Base-by-base conservation (phyloP, 2,888 invertebrate species). In the Drosophila kokeensis region DNA sequence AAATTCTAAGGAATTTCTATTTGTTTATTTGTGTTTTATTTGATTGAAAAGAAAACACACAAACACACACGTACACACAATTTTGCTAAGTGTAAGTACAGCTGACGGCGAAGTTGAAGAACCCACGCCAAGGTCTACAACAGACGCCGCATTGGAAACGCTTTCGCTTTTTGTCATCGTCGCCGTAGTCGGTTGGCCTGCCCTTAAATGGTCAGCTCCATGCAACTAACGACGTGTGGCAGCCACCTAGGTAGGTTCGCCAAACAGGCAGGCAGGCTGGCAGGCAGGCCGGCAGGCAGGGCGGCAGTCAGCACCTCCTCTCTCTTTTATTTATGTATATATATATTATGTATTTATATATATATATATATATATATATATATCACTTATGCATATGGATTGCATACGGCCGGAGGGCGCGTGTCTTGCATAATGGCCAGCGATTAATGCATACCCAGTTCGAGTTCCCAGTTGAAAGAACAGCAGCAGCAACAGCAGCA, bases 141-240 rank as follows among this genome's bases (percentile, higher is more conserved):
- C 40, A 59, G 65, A 69, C 60, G 61, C 32, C 69, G 72, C 52
- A 76, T 75, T 61, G 75, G 69, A 86, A 85, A 73, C 85, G 85
- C 85, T 86, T 90, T 90, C 86, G 90, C 89, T 90, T 86, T 86
- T 90, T 86, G 74, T 48, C 45, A 65, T 79, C 53, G 62, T 69
- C 42, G 72, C 58, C 38, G 67, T 70, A 29, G 73, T 70, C 66
- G 71, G 38, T 48, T 54, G 36, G 58, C 65, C 58, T 75, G 86
- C 90, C 90, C 86, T 90, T 90, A 88, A 88, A 85, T 88, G 90
- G 86, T 55, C 73, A 63, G 50, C 57, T 34, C 72, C 60, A 69
- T 76, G 76, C 73, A 87, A 72, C 69, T 60, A 71, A 73, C 81
- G 72, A 80, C 77, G 81, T 78, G 77, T 78, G 81, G 76, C 81